Evolutionary conservation across 2,113 vertebrate genomes (phyloP).

Genomic region (Cyphomyrus plagiostoma): DNA sequence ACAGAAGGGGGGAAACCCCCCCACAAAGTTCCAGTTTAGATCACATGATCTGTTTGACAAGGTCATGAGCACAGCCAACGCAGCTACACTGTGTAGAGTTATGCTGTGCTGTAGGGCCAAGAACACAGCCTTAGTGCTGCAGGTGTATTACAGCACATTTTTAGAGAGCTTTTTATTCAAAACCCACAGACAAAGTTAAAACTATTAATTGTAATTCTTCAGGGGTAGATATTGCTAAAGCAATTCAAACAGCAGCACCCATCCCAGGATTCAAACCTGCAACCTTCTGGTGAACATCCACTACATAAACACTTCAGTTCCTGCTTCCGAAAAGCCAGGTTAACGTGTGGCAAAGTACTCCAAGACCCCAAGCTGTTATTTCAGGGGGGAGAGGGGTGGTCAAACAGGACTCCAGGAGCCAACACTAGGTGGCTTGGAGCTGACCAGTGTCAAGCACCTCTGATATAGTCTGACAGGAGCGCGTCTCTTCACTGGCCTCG

Average conservation of each 20-base stretch:
- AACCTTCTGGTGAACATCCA: neutral
- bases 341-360: neutral
- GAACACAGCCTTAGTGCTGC: neutral
- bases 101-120: neutral
- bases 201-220: neutral
- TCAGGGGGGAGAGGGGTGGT: neutral
- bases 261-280: neutral
- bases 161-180: slow-evolving; percentile 1
- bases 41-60: neutral
- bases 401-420: neutral
- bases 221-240: neutral
- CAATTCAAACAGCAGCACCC: neutral
- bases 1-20: neutral
- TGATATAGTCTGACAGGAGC: slow-evolving; percentile 39
- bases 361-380: neutral
- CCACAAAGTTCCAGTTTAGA: neutral
- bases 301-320: neutral
- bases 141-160: neutral
- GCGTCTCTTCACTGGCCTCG: slow-evolving; percentile 36
- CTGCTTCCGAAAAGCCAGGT: neutral
- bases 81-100: neutral
- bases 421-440: neutral
- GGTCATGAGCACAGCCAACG: neutral
- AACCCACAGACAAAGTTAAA: neutral
- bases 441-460: slow-evolving; percentile 47